These are phyloP conservation scores for Glyphotaelius pellucidus DNA, from an alignment of 2,888 invertebrate species.

Conservation along the genomic window DNA sequence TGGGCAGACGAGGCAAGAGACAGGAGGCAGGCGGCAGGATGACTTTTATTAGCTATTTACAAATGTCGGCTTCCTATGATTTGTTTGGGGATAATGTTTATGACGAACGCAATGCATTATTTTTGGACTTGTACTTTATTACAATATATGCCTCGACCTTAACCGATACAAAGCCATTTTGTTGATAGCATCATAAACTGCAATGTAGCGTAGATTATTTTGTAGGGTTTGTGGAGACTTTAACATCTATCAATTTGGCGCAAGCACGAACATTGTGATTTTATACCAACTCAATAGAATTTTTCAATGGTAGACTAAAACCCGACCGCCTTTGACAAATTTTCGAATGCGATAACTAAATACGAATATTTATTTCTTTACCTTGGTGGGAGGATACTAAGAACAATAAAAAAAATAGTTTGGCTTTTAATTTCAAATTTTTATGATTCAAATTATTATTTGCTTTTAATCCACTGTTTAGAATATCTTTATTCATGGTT, in stretches of 20 bases:
- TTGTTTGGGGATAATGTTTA: constrained; percentile 6
- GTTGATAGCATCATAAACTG: background rate
- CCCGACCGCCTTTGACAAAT: too few species aligned
- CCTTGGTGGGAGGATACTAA: too few species aligned
- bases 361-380: background rate
- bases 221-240: background rate
- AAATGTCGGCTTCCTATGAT: constrained; percentile 6
- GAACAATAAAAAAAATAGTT: too few species aligned
- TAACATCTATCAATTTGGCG: background rate
- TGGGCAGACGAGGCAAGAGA: background rate
- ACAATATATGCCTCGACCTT: background rate
- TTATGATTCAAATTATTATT: too few species aligned
- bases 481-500: background rate
- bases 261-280: background rate
- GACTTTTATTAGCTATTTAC: background rate
- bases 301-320: background rate
- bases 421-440: too few species aligned
- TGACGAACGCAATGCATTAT: background rate
- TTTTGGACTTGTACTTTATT: background rate
- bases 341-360: background rate
- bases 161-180: constrained; percentile 4
- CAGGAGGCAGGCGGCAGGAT: background rate
- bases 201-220: background rate
- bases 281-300: background rate
- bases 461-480: background rate